These are phyloP conservation scores for Pseudachorutes palmiensis DNA, from an alignment of 1,140 invertebrate species.

Conservation along the genomic window DNA sequence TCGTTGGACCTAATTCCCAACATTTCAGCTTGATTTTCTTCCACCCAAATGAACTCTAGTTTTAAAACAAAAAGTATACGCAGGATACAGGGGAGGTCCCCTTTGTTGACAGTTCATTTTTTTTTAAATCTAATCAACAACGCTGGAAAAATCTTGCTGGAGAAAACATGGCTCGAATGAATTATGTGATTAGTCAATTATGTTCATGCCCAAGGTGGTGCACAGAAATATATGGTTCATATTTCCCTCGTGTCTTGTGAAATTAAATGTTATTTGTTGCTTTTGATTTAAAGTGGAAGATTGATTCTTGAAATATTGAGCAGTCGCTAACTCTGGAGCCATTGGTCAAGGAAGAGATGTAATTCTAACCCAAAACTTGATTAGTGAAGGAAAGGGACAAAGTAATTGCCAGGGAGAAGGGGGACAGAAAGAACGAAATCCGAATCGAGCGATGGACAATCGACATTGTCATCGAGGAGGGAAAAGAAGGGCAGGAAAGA, in stretches of 20 bases:
- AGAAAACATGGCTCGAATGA: not conserved
- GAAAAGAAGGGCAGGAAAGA: not conserved
- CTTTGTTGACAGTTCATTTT: slow-evolving; percentile 11
- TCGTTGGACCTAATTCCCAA: slow-evolving; percentile 8
- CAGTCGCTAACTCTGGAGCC: not conserved
- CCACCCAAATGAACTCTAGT: not conserved
- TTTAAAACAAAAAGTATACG: too few species aligned
- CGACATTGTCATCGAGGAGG: too few species aligned
- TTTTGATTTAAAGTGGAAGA: too few species aligned
- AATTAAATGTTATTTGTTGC: too few species aligned
- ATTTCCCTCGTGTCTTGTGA: too few species aligned
- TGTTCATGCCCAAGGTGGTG: not conserved
- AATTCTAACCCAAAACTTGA: slow-evolving; percentile 5
- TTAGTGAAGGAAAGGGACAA: not conserved
- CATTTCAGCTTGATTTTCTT: slow-evolving; percentile 8
- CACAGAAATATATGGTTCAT: not conserved
- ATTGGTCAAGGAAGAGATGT: too few species aligned
- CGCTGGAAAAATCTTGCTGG: not conserved
- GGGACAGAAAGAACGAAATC: slow-evolving; percentile 1
- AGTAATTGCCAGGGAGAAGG: not conserved
- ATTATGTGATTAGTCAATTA: not conserved
- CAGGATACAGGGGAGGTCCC: not conserved
- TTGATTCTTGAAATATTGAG: not conserved
- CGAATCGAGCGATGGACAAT: too few species aligned
- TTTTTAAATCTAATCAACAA: not conserved